Evolutionary conservation across 2,113 vertebrate species (phyloP), one percentile per base, ranked within the genome.

Genomic region (Leptobrachium leishanense): DNA sequence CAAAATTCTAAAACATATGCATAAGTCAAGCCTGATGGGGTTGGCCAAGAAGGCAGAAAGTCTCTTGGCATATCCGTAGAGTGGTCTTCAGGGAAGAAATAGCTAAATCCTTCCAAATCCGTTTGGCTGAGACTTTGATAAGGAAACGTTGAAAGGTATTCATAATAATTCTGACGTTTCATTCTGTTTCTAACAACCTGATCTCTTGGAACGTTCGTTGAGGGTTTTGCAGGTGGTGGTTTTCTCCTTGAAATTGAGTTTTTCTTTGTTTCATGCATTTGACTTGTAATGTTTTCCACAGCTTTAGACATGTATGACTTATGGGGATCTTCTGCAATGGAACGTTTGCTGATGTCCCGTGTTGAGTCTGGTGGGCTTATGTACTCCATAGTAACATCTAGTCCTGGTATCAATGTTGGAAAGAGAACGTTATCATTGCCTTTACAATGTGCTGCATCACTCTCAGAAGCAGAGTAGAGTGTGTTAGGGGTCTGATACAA

Each of bases 21-120:
- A 76, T 94, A 83, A 0, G 86, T 94, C 74, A 96, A 87, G 5
- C 95, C 96, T 2, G 95, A 96, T 11, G 90, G 90, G 0, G 95
- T 95, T 68, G 95, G 96, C 94, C 96, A 97, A 0, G 81, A 89
- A 13, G 87, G 90, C 43, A 89, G 42, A 5, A 84, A 74, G 55
- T 91, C 91, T 0, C 82, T 70, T 0, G 84, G 87, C 42, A 54
- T 76, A 1, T 87, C 86, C 6, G 85, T 77, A 31, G 87, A 82
- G 0, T 97, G 94, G 84, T 98, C 96, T 82, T 97, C 94, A 1
- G 95, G 95, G 82, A 98, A 98, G 76, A 95, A 95, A 79, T 98
- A 98, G 68, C 90, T 83, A n/a, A 93, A 87, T 1, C 86, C 86
- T 44, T 95, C 89, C 11, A 93, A 76, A 53, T 93, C 88, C 0